Evolutionary conservation across 2,797 vertebrate genomes (phyloP), one percentile per base, ranked within the genome.

Genomic region (Erpetoichthys calabaricus): DNA sequence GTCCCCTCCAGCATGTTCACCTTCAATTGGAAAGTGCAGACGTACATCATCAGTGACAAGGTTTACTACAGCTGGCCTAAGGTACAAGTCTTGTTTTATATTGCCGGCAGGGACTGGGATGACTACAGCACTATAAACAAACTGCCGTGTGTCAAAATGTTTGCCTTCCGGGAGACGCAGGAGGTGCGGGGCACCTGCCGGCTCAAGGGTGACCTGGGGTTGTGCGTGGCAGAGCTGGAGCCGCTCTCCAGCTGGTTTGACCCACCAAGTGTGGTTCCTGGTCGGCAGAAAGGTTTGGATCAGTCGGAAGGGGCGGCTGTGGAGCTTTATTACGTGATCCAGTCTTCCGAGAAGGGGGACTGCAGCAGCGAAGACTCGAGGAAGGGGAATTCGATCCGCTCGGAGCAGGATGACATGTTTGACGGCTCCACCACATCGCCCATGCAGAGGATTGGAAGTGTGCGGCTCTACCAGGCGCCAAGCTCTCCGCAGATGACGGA

Each of bases 11-110:
- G 9, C 6, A 73, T 85, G 49, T 91, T 91, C 45, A 79, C 87
- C 1, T 86, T 90, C 45, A 89, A 89, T 79, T 93, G 81, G 82
- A 87, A 87, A 65, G 75, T 90, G 45, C 83, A 85, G 77, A 85
- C 86, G 1, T 87, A 84, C 59, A 76, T 90, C 60, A 81, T 90
- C 62, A 81, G 77, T 10, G 79, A 77, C 42, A 76, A 65, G 64
- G 81, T 90, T 57, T 78, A 83, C 66, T 70, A 86, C 71, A 79
- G 80, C 67, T 82, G 79, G 65, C 84, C 88, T 62, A 80, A 72
- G 63, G 87, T 90, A 51, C 86, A 88, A 70, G 84, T 87, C n/a
- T 71, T 90, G 62, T 90, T 90, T 65, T 87, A 87, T 41, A 61
- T 88, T 1, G 76, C 72, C 0, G 88, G 88, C 45, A 77, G 87